These are phyloP conservation scores for Phymastichus coffea DNA, from an alignment of 1,140 invertebrate genomes.

Conservation along the genomic window DNA sequence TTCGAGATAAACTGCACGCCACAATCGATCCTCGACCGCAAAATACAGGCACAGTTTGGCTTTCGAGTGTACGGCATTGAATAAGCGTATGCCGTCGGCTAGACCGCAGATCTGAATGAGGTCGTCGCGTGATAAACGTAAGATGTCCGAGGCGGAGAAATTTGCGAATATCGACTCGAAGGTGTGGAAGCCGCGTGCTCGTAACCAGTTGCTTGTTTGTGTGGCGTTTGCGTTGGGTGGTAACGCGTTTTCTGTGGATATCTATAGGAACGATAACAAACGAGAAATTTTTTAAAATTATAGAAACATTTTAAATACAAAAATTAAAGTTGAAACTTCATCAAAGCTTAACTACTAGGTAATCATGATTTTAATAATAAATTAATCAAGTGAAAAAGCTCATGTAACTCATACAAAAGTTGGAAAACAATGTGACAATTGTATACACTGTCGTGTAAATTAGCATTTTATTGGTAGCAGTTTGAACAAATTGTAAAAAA, in stretches of 20 bases:
- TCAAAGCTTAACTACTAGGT: no score
- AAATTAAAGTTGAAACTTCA: no score
- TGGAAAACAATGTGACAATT: no score
- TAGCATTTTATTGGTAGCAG: no score
- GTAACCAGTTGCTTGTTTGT: constrained; percentile 81
- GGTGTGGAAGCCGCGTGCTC: constrained; percentile 72
- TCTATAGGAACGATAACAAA: no score
- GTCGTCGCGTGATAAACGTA: constrained; percentile 84
- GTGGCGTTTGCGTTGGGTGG: constrained; percentile 65
- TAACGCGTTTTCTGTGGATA: not conserved
- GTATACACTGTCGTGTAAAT: no score
- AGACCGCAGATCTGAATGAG: constrained; percentile 92
- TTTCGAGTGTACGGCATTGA: constrained; percentile 83
- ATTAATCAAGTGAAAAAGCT: no score
- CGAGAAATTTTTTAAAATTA: no score
- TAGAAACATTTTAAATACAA: no score
- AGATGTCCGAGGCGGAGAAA: constrained; percentile 85
- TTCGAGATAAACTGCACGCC: constrained; percentile 65
- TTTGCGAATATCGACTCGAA: constrained; percentile 76
- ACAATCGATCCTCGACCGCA: constrained; percentile 60
- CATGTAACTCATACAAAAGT: no score
- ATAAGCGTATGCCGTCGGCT: constrained; percentile 86
- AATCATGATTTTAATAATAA: no score
- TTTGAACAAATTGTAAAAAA: no score
- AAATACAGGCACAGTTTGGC: constrained; percentile 77